phyloP scores from a whole-genome alignment of 2,888 invertebrate species.

The Arctia plantaginis region DNA sequence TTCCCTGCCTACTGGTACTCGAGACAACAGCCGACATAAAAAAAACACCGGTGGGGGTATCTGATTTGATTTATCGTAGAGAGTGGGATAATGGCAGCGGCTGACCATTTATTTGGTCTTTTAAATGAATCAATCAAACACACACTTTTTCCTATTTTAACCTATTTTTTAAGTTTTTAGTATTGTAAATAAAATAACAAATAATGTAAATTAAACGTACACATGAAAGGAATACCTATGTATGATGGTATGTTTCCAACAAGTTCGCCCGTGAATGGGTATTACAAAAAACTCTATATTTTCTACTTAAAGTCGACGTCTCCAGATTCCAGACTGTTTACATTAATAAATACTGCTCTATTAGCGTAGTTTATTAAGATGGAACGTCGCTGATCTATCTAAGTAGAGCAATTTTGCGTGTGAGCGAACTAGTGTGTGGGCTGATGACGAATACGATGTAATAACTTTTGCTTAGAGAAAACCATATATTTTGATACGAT shows the following conservation, averaged over 20 bases:
- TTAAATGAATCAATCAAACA: background rate
- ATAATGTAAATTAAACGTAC: too few species aligned
- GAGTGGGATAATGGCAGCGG: background rate
- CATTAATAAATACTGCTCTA: conserved; percentile 50
- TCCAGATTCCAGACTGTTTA: conserved; percentile 44
- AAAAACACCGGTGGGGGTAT: background rate
- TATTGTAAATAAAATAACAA: background rate
- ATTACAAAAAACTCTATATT: conserved; percentile 39
- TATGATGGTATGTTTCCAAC: conserved; percentile 35
- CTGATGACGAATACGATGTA: conserved; percentile 2
- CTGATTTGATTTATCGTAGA: background rate
- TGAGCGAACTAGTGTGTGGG: conserved; percentile 29
- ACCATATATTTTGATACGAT: background rate
- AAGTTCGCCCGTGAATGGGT: conserved; percentile 49
- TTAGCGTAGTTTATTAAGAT: conserved; percentile 50
- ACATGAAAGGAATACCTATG: background rate
- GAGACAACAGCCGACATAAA: background rate
- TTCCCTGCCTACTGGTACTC: background rate
- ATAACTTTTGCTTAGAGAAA: conserved; percentile 4
- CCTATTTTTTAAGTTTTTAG: background rate
- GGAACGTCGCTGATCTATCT: conserved; percentile 38
- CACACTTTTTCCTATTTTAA: background rate
- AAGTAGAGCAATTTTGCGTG: conserved; percentile 45
- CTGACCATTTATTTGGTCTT: too few species aligned
- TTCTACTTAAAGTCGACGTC: conserved; percentile 39